Percentiles rank a stretch among this genome's conserved stretches.
These are phyloP conservation scores for Melieria omissa DNA, from an alignment of 2,888 invertebrate species.

Conservation along the genomic window DNA sequence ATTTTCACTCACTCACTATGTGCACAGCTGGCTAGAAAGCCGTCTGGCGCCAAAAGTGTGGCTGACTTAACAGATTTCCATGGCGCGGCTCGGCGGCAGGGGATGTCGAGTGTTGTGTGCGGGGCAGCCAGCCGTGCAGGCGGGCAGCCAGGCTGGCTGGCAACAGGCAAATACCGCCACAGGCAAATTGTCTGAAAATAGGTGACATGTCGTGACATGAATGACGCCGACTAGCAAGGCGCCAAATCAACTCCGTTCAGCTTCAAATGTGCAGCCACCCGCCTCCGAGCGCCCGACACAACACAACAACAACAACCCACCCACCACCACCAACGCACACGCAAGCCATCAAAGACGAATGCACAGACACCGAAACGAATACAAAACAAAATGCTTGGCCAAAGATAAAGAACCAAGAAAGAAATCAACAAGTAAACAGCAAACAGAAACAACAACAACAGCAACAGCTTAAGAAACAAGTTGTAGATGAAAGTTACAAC, in stretches of 20 bases:
- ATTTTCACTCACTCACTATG: slow-evolving; percentile 7
- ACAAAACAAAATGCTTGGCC: slow-evolving; percentile 7
- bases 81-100: slow-evolving; percentile 42
- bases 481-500: neutral
- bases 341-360: neutral
- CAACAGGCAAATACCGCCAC: neutral
- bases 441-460: slow-evolving; percentile 27
- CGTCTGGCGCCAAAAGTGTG: slow-evolving; percentile 64
- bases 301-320: too few relatives aligned
- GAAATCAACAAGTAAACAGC: slow-evolving; percentile 12
- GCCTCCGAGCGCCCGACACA: too few relatives aligned
- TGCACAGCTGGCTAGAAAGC: slow-evolving; percentile 59
- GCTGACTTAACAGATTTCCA: slow-evolving; percentile 62
- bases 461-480: slow-evolving; percentile 1
- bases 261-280: slow-evolving; percentile 16
- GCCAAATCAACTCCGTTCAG: slow-evolving; percentile 54
- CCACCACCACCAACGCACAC: too few relatives aligned
- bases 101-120: neutral
- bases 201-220: slow-evolving; percentile 51
- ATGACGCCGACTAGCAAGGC: slow-evolving; percentile 53
- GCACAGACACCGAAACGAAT: slow-evolving; percentile 29
- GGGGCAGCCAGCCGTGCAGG: neutral
- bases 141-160: slow-evolving; percentile 1
- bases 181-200: slow-evolving; percentile 44
- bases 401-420: slow-evolving; percentile 8